Evolutionary conservation across 2,888 invertebrate genomes (phyloP).

Genomic region (Philopedon plagiatum): DNA sequence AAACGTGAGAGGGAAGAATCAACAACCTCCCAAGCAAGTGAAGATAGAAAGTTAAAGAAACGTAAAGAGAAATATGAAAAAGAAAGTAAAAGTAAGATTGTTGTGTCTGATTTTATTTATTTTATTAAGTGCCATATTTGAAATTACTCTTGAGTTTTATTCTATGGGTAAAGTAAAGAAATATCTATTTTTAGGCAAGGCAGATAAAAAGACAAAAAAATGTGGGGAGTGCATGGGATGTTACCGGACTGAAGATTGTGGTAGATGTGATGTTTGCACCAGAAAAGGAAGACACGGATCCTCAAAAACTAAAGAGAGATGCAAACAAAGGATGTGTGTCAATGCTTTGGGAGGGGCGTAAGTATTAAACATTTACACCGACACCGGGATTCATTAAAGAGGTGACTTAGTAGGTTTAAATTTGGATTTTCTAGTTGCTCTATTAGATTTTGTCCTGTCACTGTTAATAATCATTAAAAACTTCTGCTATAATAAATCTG

Average conservation of each 20-base stretch:
- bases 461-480: too few relatives aligned
- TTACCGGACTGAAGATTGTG: constrained; percentile 78
- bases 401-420: too few relatives aligned
- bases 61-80: constrained; percentile 58
- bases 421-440: too few relatives aligned
- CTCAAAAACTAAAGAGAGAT: constrained; percentile 67
- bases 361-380: too few relatives aligned
- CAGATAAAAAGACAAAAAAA: constrained; percentile 70
- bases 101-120: too few relatives aligned
- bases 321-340: constrained; percentile 71
- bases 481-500: too few relatives aligned
- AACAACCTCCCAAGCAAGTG: constrained; percentile 49
- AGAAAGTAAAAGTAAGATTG: constrained; percentile 14
- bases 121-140: too few relatives aligned
- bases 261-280: constrained; percentile 77
- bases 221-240: constrained; percentile 87
- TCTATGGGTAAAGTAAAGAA: neutral
- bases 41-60: constrained; percentile 62
- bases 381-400: too few relatives aligned
- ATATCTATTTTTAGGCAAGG: constrained; percentile 56
- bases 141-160: neutral
- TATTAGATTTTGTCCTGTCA: too few relatives aligned
- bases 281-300: constrained; percentile 62
- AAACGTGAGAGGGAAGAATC: constrained; percentile 61
- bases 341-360: constrained; percentile 66